These are phyloP conservation scores for Eucidaris tribuloides DNA, from an alignment of 35 echinoderm and acorn worm genomes.

Conservation along the genomic window DNA sequence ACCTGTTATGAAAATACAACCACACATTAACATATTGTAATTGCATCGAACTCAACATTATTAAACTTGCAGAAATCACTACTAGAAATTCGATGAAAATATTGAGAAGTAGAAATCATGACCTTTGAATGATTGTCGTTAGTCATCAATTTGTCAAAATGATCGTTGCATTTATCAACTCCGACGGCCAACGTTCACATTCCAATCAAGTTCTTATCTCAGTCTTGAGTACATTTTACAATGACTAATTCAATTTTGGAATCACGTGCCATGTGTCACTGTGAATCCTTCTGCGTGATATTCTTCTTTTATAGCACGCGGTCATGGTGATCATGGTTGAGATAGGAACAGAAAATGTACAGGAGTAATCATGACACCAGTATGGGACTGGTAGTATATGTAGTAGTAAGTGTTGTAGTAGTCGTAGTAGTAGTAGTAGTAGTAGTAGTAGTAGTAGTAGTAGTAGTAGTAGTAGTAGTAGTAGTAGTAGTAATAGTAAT, in stretches of 20 bases:
- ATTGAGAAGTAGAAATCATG: too few species aligned
- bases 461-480: not conserved
- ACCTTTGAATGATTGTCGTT: too few species aligned
- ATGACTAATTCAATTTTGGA: not conserved
- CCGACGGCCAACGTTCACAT: too few species aligned
- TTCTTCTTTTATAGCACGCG: not conserved
- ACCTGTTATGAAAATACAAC: too few species aligned
- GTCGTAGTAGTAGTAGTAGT: not conserved
- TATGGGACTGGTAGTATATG: not conserved
- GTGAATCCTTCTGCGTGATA: not conserved
- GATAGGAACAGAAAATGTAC: not conserved
- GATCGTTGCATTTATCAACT: too few species aligned
- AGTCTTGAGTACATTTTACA: too few species aligned
- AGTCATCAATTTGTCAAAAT: too few species aligned
- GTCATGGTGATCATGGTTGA: not conserved
- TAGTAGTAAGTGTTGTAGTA: not conserved
- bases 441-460: not conserved
- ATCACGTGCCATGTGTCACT: not conserved
- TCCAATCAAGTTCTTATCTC: too few species aligned
- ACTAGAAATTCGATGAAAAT: too few species aligned
- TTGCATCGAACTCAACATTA: too few species aligned
- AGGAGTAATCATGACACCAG: not conserved
- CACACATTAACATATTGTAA: too few species aligned
- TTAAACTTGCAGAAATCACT: too few species aligned
- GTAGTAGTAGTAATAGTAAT: not conserved